phyloP scores from a whole-genome alignment of 2,113 vertebrate genomes.

The Poecilia latipinna region DNA sequence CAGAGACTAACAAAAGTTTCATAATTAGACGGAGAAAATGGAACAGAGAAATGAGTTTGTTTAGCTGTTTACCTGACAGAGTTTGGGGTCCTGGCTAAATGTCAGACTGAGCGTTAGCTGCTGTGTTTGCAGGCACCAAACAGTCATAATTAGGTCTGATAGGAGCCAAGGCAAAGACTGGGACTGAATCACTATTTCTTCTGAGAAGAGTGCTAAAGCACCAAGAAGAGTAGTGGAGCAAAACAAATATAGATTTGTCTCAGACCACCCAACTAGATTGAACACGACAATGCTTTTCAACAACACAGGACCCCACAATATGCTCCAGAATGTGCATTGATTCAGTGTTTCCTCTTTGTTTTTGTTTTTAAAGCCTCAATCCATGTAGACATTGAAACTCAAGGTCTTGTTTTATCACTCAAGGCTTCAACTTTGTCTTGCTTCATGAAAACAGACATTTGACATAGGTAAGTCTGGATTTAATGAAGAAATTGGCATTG shows the following conservation, averaged over 20 bases:
- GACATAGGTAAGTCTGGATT: neutral
- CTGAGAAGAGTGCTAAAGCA: too few relatives aligned
- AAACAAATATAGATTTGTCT: neutral
- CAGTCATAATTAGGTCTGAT: neutral
- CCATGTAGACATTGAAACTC: neutral
- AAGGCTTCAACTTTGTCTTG: neutral
- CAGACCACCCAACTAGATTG: neutral
- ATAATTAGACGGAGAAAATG: neutral
- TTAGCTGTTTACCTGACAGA: neutral
- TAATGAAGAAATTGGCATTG: too few relatives aligned
- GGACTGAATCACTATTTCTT: neutral
- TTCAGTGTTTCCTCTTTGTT: neutral
- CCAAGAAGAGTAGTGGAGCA: neutral
- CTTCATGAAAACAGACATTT: neutral
- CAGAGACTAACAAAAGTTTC: neutral
- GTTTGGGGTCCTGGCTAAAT: neutral
- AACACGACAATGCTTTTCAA: neutral
- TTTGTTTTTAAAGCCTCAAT: too few relatives aligned
- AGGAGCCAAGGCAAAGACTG: neutral
- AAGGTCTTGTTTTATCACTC: neutral
- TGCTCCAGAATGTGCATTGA: neutral
- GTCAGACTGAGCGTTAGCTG: slow-evolving; percentile 6
- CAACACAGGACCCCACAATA: too few relatives aligned
- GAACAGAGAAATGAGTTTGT: neutral
- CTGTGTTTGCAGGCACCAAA: neutral